Evolutionary conservation across 2,888 invertebrate genomes (phyloP), one percentile per base, ranked within the genome.

Genomic region (Luperina testacea): DNA sequence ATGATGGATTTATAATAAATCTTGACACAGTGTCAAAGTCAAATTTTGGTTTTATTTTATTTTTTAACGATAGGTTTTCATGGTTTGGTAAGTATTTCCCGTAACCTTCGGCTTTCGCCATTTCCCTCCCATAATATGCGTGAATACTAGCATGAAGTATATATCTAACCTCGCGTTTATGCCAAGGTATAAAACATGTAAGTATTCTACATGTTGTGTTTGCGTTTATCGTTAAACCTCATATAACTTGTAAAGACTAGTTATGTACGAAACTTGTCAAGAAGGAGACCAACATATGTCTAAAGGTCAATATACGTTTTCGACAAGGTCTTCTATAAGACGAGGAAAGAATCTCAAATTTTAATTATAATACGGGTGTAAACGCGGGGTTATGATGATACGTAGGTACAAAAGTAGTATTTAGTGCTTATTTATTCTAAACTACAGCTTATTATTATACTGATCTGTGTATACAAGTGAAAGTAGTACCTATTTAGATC

Each of bases 1-100:
- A 97, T 96, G 97, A 97, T 93, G 97, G 97, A 97, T 97, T 97
- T 95, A 87, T 91, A 96, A 95, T 96, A 97, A 97, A 96, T 97
- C 97, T 97, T 96, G 97, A 97, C 96, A 96, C 97, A 95, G 97
- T 96, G 96, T 96, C 95, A 83, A 94, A 94, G 94, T 93, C 88
- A 89, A 72, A 84, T 85, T 74, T 88, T 93, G 89, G 91, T 94
- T 94, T 94, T 90, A 91, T 94, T 92, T 42, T 27, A 57, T 57
- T 82, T 48, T 81, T 45, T 32, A 64, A 64, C 69, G 73, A 67
- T n/a, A 20, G 17, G 63, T 53, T 68, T 63, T 73, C 82, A 84
- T 83, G 32, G 42, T 51, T 65, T 27, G 68, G 88, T 87, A 80
- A 86, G 87, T 90, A 84, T 82, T 61, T 78, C 86, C 82, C 75